Evolutionary conservation across 1,140 invertebrate species (phyloP).

Genomic region (Bombus pyrosoma): DNA sequence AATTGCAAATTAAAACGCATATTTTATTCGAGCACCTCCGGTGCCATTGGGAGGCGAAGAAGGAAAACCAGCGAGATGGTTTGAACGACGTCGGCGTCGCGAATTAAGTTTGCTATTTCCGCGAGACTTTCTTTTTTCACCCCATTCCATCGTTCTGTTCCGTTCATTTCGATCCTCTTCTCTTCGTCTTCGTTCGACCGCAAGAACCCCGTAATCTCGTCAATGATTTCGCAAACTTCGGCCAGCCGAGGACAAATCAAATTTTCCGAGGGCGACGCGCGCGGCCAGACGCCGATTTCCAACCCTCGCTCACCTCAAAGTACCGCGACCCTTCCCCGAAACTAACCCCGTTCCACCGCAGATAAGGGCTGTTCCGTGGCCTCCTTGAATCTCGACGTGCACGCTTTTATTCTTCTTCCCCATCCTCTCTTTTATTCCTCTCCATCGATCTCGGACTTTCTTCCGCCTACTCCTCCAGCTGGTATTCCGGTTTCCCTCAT

Average conservation of each 20-base stretch:
- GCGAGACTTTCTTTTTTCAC: background rate
- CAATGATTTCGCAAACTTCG: constrained; percentile 59
- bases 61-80: constrained; percentile 8
- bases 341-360: background rate
- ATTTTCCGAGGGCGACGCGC: constrained; percentile 32
- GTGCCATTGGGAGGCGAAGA: constrained; percentile 33
- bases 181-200: background rate
- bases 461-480: no score
- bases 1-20: constrained; percentile 72
- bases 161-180: constrained; percentile 15
- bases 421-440: background rate
- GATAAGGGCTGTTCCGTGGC: background rate
- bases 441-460: background rate
- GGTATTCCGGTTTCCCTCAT: constrained; percentile 32
- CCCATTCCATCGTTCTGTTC: background rate
- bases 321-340: background rate
- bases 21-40: constrained; percentile 63
- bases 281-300: constrained; percentile 19
- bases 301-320: constrained; percentile 1
- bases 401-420: background rate
- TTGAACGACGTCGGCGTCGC: constrained; percentile 8
- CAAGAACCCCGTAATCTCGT: constrained; percentile 48
- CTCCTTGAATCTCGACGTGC: background rate
- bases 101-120: constrained; percentile 61
- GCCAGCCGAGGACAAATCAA: constrained; percentile 49